Conservation (phyloP, 1,140 invertebrate species). For the Calosoma granatense region DNA sequence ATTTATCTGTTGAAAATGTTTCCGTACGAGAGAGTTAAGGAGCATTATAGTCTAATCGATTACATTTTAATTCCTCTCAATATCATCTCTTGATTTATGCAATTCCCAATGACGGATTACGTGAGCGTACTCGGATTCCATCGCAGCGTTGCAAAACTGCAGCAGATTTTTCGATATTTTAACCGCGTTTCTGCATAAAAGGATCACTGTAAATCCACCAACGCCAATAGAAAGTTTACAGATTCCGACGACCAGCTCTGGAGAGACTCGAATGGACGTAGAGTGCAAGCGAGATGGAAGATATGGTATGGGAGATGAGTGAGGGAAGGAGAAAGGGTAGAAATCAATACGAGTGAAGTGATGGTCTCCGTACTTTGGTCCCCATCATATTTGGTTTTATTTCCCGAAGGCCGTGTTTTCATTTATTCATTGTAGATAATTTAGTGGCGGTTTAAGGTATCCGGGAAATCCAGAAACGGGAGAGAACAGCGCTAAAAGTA, state of each 20-base stretch:
- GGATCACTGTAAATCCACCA: too few relatives aligned
- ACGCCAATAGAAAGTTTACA: neutral
- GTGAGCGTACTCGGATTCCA: too few relatives aligned
- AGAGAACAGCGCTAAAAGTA: slow-evolving; percentile 2
- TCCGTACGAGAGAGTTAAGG: too few relatives aligned
- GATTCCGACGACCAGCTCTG: too few relatives aligned
- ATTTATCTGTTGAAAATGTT: too few relatives aligned
- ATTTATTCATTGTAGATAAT: slow-evolving; percentile 9
- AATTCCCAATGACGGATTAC: too few relatives aligned
- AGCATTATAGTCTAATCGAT: too few relatives aligned
- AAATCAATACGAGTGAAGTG: neutral
- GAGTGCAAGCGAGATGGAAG: too few relatives aligned
- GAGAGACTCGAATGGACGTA: too few relatives aligned
- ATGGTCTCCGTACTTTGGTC: neutral
- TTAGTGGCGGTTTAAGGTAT: slow-evolving; percentile 6
- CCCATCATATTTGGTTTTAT: slow-evolving; percentile 2
- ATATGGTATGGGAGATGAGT: neutral
- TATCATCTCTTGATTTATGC: too few relatives aligned
- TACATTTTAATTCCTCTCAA: too few relatives aligned
- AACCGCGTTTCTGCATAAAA: neutral
- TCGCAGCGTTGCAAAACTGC: neutral
- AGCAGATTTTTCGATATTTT: neutral
- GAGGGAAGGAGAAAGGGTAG: neutral
- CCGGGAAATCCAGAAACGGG: slow-evolving; percentile 1
- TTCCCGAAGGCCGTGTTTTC: slow-evolving; percentile 3